Percentiles rank a stretch among this genome's conserved stretches.
Conservation (phyloP, 2,113 vertebrate genomes). For the Sardina pilchardus region DNA sequence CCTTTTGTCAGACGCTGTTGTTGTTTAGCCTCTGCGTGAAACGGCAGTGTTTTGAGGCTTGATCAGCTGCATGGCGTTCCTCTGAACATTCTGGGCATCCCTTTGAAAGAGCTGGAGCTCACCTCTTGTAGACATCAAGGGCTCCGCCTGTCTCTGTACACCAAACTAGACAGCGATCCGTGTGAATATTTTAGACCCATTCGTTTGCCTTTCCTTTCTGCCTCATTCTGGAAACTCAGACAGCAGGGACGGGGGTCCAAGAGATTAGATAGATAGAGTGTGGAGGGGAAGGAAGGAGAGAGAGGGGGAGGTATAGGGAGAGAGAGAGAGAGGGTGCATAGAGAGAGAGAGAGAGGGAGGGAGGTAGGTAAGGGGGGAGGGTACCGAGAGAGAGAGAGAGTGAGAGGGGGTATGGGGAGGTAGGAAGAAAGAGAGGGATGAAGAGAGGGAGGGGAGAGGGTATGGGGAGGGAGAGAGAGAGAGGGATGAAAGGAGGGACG, state of each 20-base stretch:
- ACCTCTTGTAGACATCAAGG: not conserved
- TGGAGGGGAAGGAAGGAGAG: constrained; percentile 20
- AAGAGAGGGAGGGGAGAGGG: not conserved
- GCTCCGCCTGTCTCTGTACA: constrained; percentile 31
- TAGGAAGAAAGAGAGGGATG: not conserved
- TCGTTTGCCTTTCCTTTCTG: not conserved
- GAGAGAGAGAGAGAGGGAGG: not conserved
- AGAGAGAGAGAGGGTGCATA: not conserved
- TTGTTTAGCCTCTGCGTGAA: not conserved
- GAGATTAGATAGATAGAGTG: constrained; percentile 37
- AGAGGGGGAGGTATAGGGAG: constrained; percentile 30
- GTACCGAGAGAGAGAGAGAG: not conserved
- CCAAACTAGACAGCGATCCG: constrained; percentile 24
- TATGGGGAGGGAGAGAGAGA: not conserved
- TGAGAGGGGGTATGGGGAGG: not conserved
- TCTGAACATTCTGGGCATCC: not conserved
- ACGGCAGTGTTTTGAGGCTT: not conserved
- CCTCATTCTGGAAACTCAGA: not conserved
- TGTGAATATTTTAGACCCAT: too few relatives aligned
- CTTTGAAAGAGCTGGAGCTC: not conserved
- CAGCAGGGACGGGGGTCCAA: not conserved
- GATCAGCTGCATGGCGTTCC: not conserved
- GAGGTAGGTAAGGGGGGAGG: not conserved
- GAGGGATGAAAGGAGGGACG: constrained; percentile 52
- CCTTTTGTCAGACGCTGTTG: not conserved